Conservation (phyloP, 2,113 vertebrate species). For the Xerus inauris region DNA sequence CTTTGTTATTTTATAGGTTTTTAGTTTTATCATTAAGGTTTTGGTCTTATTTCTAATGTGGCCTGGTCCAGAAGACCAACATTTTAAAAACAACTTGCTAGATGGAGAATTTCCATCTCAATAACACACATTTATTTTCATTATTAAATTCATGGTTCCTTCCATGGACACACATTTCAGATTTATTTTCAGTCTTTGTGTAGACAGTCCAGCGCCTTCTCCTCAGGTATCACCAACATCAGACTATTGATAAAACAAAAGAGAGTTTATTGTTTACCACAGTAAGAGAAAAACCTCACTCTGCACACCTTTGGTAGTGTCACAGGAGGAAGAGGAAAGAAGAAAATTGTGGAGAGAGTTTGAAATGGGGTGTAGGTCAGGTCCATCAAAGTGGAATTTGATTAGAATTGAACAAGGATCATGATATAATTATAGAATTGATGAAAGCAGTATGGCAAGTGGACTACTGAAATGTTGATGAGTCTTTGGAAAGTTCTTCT, state of each 20-base stretch:
- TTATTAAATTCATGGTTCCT: background rate
- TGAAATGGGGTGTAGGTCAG: background rate
- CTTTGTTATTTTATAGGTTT: background rate
- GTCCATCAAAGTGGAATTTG: background rate
- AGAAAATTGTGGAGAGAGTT: background rate
- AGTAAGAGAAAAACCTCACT: background rate
- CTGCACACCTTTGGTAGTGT: background rate
- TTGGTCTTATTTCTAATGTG: background rate
- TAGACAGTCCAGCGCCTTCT: background rate
- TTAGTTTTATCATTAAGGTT: background rate
- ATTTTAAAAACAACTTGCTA: background rate
- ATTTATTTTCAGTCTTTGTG: background rate
- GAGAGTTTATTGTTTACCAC: background rate
- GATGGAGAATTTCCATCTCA: background rate
- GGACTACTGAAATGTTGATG: background rate
- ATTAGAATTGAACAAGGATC: background rate
- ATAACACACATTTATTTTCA: background rate
- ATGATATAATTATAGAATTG: background rate
- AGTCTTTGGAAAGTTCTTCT: background rate
- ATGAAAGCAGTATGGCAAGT: background rate
- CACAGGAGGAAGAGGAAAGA: background rate
- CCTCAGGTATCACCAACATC: background rate
- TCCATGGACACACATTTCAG: background rate
- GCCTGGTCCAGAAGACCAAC: background rate
- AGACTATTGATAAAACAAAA: background rate